phyloP scores from a whole-genome alignment of 2,888 invertebrate genomes.

The Apamea sordens region DNA sequence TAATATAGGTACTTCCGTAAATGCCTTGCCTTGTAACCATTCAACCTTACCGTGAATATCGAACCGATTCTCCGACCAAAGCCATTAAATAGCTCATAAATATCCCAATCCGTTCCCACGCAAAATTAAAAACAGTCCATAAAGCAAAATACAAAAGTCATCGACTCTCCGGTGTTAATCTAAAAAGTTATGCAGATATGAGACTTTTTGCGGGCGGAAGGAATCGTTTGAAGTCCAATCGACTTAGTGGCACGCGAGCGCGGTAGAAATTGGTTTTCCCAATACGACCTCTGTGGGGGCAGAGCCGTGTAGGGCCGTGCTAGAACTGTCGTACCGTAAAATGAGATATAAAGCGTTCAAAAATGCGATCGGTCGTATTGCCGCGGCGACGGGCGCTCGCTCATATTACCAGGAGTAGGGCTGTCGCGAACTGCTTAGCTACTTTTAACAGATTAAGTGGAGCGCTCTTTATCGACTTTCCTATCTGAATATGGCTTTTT shows the following conservation, averaged over 20 bases:
- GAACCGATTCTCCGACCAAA: background rate
- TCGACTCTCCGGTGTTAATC: constrained; percentile 58
- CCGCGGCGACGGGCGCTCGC: constrained; percentile 65
- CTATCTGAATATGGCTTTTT: constrained; percentile 2
- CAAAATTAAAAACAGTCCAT: constrained; percentile 36
- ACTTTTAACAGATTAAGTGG: constrained; percentile 39
- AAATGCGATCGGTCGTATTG: constrained; percentile 81
- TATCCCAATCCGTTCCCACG: constrained; percentile 8
- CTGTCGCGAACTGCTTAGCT: constrained; percentile 51
- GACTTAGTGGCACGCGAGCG: constrained; percentile 79
- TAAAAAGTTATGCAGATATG: constrained; percentile 72
- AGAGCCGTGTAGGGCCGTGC: constrained; percentile 54
- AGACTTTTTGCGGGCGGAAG: constrained; percentile 68
- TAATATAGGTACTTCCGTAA: background rate
- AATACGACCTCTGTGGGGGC: constrained; percentile 72
- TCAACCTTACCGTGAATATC: background rate
- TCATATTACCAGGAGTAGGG: constrained; percentile 64
- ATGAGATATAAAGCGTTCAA: constrained; percentile 86
- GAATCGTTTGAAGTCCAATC: constrained; percentile 80
- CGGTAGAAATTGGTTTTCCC: constrained; percentile 85
- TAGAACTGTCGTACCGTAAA: constrained; percentile 84
- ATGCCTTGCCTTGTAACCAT: background rate
- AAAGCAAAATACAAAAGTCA: constrained; percentile 41
- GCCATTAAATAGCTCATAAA: constrained; percentile 23
- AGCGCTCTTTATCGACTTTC: constrained; percentile 12